phyloP scores from a whole-genome alignment of 1,140 invertebrate genomes.

The Rhyacophila brunnea region DNA sequence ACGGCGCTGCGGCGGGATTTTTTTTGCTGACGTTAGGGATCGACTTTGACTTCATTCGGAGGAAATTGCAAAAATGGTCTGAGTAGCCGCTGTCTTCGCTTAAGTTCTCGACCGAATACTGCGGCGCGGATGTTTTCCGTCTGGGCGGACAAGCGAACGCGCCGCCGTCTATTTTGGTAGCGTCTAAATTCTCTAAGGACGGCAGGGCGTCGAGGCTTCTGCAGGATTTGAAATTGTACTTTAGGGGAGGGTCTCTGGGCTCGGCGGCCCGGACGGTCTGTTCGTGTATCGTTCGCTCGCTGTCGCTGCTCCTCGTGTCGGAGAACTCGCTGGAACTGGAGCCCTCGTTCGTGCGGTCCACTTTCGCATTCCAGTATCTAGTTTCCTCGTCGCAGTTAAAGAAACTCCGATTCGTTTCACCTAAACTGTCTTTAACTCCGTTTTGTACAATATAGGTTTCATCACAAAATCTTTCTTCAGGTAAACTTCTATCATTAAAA shows the following conservation, averaged over 20 bases:
- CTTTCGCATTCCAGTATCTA: conserved; percentile 35
- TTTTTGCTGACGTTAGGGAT: conserved; percentile 44
- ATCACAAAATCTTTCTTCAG: conserved; percentile 37
- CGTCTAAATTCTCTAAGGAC: conserved; percentile 48
- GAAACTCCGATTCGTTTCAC: conserved; percentile 1
- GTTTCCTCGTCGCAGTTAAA: conserved; percentile 22
- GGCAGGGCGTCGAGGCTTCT: conserved; percentile 54
- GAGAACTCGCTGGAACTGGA: conserved; percentile 43
- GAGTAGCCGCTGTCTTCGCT: conserved; percentile 76
- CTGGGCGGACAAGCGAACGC: conserved; percentile 36
- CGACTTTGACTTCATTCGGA: conserved; percentile 46
- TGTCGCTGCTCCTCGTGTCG: conserved; percentile 30
- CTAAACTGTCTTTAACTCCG: not conserved
- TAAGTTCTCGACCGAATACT: conserved; percentile 68
- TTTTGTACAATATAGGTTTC: conserved; percentile 37
- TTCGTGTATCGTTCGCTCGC: conserved; percentile 31
- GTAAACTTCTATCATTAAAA: conserved; percentile 21
- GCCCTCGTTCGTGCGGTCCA: conserved; percentile 40
- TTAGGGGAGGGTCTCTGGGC: conserved; percentile 41
- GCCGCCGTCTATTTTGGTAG: conserved; percentile 41
- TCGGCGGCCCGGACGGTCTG: conserved; percentile 39
- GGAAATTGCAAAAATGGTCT: conserved; percentile 52
- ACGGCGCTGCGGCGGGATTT: conserved; percentile 2
- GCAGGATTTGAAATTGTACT: conserved; percentile 48
- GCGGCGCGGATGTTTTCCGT: conserved; percentile 39